A percentile compares a stretch with the other conserved stretches of the same genome.
phyloP scores from a whole-genome alignment of 2,888 invertebrate genomes.

The Autographa pulchrina region DNA sequence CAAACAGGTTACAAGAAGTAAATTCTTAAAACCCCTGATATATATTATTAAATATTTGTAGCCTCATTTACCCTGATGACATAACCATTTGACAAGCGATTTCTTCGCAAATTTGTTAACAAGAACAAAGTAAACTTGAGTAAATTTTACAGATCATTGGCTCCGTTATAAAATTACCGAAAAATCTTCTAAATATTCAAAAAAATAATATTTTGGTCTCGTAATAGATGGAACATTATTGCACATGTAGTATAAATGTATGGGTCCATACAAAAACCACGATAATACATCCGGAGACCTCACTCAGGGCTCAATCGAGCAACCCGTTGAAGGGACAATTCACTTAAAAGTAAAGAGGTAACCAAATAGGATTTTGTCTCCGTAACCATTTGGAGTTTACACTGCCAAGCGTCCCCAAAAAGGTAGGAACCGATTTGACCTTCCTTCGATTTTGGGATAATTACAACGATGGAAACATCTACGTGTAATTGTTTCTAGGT shows the following conservation, averaged over 20 bases:
- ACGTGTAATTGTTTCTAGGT: too few relatives aligned
- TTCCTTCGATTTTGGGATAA: too few relatives aligned
- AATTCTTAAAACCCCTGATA: too few relatives aligned
- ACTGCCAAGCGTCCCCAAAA: neutral
- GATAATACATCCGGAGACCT: conserved; percentile 20
- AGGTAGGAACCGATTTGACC: neutral
- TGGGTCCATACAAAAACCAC: neutral
- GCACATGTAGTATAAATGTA: neutral
- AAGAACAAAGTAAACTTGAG: neutral
- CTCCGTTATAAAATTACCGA: neutral
- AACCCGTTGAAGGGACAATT: conserved; percentile 25
- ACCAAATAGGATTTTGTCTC: conserved; percentile 22
- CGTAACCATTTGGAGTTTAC: conserved; percentile 12
- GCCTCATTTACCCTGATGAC: conserved; percentile 1
- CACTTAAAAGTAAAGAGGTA: conserved; percentile 28
- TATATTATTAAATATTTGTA: neutral
- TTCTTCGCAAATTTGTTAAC: conserved; percentile 3
- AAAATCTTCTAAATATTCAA: conserved; percentile 4
- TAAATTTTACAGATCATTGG: neutral
- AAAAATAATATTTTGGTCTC: conserved; percentile 20
- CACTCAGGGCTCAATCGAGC: conserved; percentile 37
- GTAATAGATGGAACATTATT: neutral
- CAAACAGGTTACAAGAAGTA: too few relatives aligned
- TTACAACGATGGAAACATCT: too few relatives aligned
- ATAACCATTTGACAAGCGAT: conserved; percentile 2